Conservation (phyloP, 2,797 vertebrate species). For the Ptychobarbus kaznakovi region DNA sequence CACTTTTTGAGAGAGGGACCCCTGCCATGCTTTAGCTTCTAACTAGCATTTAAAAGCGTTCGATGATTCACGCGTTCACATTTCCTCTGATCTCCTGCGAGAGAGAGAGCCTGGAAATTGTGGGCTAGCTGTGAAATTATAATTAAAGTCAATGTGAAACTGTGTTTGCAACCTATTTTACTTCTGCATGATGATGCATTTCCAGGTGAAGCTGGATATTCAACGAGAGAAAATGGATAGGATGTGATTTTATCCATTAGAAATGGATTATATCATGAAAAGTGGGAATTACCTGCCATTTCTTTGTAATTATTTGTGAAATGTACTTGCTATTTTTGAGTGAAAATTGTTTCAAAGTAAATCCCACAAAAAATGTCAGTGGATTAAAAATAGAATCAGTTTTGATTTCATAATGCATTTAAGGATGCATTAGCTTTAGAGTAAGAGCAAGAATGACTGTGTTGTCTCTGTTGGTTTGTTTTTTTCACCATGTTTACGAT, state of each 20-base stretch:
- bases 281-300: not conserved
- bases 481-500: not conserved
- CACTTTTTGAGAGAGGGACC: conserved; percentile 14
- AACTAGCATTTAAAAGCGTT: conserved; percentile 58
- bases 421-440: not conserved
- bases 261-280: not conserved
- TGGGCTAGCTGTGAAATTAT: conserved; percentile 3
- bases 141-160: not conserved
- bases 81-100: conserved; percentile 41
- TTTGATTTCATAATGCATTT: not conserved
- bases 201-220: not conserved
- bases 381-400: not conserved
- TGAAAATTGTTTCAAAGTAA: not conserved
- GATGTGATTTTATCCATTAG: not conserved
- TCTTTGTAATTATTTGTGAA: not conserved
- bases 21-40: conserved; percentile 61
- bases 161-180: conserved; percentile 4
- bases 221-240: not conserved
- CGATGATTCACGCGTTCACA: conserved; percentile 51
- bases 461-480: not conserved
- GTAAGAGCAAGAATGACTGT: not conserved
- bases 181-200: not conserved
- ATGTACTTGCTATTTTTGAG: not conserved
- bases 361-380: not conserved
- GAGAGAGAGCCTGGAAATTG: not conserved